These are phyloP conservation scores for Heliocidaris erythrogramma DNA, from an alignment of 35 echinoderm and acorn worm genomes.

Conservation along the genomic window DNA sequence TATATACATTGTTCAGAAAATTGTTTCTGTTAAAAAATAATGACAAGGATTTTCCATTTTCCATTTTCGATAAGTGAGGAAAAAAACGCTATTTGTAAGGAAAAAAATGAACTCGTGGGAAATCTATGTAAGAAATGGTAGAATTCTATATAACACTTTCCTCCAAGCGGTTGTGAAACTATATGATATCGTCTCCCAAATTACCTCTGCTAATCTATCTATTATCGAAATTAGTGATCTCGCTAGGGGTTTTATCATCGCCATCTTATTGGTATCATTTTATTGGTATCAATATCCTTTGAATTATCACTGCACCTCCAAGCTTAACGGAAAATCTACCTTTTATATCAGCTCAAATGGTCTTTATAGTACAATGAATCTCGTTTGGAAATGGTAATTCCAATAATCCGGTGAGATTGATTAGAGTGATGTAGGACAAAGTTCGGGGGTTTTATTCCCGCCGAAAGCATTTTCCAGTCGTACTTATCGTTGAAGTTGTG, in stretches of 20 bases:
- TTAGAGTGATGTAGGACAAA: not conserved
- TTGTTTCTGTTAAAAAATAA: no score
- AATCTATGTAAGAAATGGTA: not conserved
- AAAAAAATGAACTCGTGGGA: not conserved
- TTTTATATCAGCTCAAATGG: not conserved
- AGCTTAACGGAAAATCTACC: not conserved
- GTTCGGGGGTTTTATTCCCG: not conserved
- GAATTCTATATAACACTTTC: not conserved
- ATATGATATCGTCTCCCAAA: not conserved
- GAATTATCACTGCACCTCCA: not conserved
- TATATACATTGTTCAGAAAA: no score
- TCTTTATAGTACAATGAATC: not conserved
- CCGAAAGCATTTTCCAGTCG: not conserved
- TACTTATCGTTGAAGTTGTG: no score
- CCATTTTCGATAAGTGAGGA: not conserved
- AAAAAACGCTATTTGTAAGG: not conserved
- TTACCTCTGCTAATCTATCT: not conserved
- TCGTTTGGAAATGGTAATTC: not conserved
- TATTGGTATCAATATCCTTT: not conserved
- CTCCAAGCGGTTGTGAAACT: not conserved
- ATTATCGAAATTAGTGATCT: not conserved
- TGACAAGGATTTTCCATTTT: not conserved
- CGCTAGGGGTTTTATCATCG: not conserved
- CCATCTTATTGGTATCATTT: not conserved
- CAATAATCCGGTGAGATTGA: not conserved